Evolutionary conservation across 35 echinoderm and acorn worm species (phyloP), one percentile per base, ranked within the genome.

Genomic region (Apostichopus parvimensis): DNA sequence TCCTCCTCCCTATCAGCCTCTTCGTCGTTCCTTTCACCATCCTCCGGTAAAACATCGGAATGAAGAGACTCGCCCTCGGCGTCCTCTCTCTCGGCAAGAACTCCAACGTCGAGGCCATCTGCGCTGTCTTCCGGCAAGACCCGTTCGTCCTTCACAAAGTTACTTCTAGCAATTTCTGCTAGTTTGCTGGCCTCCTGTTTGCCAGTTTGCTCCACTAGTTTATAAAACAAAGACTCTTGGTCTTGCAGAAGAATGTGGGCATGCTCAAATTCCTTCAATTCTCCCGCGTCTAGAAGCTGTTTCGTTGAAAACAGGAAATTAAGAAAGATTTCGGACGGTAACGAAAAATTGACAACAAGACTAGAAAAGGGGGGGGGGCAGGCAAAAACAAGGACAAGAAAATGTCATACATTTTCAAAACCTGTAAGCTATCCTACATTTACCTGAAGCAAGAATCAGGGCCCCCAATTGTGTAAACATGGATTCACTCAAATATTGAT

Each of bases 271-370:
- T 98, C 96, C 57, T 87, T 62, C 54, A 98, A 60, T 84, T 95
- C 92, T 17, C 96, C 96, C 15, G 91, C 92, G 90, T 95, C 94
- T 22, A 98, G 57, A 18, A 98, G 94, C 96, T 98, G 34, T 52
- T 20, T 56, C 8, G 18, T 57, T 14, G 18, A 56, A 34, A 77
- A 25, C 9, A 15, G n/a, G 15, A 54, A 60, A 17, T 56, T 24
- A 55, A 77, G 14, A 52, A 9, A 54, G 24, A n/a, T 9, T 24
- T 59, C 7, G 8, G 15, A 86, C n/a, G 34, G 20, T 56, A 8
- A 15, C n/a, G 5, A 12, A n/a, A 57, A 62, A 62, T 23, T 56
- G 4, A 76, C 72, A 14, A 25, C 11, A 8, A 61, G 7, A 14
- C 2, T 7, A 79, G 2, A 52, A 25, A 8, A 53, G 34, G 34